Conservation (phyloP, 2,797 vertebrate genomes). For the Poeciliopsis presidionis region DNA sequence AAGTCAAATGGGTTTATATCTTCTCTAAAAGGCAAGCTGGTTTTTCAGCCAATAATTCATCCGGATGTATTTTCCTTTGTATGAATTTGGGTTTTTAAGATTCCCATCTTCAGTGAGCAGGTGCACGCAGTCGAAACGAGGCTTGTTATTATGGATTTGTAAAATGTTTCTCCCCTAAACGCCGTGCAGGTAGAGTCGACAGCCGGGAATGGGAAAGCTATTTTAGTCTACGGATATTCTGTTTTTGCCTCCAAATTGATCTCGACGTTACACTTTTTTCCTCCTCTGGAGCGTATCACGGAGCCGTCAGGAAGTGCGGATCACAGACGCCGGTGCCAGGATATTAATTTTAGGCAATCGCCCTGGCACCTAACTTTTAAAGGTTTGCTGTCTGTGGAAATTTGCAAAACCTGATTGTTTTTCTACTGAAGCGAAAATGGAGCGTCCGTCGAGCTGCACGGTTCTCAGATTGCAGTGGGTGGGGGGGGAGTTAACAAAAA, state of each 20-base stretch:
- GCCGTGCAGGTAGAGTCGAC: conserved; percentile 34
- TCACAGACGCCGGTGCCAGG: conserved; percentile 4
- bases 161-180: conserved; percentile 30
- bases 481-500: too few species aligned
- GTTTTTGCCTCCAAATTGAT: conserved; percentile 52
- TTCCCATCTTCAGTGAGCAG: not conserved
- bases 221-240: conserved; percentile 56
- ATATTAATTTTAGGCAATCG: conserved; percentile 44
- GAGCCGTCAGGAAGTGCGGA: conserved; percentile 22
- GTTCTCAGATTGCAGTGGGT: conserved; percentile 29
- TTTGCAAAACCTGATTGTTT: conserved; percentile 38
- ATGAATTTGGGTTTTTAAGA: conserved; percentile 30
- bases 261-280: conserved; percentile 36
- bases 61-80: conserved; percentile 27
- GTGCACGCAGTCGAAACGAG: not conserved
- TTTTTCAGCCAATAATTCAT: not conserved
- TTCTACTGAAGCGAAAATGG: conserved; percentile 34
- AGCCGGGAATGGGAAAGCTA: conserved; percentile 51
- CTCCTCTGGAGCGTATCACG: conserved; percentile 28
- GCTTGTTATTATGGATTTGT: conserved; percentile 24
- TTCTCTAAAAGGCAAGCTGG: too few species aligned
- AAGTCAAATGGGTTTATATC: not conserved
- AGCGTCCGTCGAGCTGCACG: conserved; percentile 21
- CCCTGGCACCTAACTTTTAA: conserved; percentile 11
- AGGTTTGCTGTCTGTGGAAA: conserved; percentile 27